Base-by-base conservation (phyloP, 2,113 vertebrate genomes). In the Megatriorchis doriae region DNA sequence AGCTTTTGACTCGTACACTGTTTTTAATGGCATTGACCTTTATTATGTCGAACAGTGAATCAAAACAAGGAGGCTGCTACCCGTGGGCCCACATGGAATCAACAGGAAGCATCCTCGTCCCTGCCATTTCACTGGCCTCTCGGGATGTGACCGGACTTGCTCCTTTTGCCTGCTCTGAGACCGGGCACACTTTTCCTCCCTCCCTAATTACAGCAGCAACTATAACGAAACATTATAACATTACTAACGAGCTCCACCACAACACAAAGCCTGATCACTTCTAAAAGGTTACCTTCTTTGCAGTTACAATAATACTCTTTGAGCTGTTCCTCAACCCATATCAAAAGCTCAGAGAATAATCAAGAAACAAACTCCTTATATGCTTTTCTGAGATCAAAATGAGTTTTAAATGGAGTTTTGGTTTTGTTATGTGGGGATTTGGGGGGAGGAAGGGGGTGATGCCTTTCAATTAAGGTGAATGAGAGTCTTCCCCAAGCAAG, bases 71-170 rank as follows among this genome's bases (percentile, higher is more conserved):
- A 29, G 55, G 38, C 19, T 59, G 25, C 48, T 91, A 55, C 16
- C 6, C 1, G 0, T 8, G 29, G 43, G 52, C 38, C 40, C 43
- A 62, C 1, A 4, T 3, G 17, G 38, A 61, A 56, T 20, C 68
- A 68, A 29, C 13, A 79, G 31, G 47, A 38, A 88, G 67, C 65
- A 70, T 43, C 56, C 58, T 58, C 0, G 0, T 16, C 53, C 43
- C 80, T 67, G 72, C 56, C 23, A 21, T 3, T 42, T 14, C 25
- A 1, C 42, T 32, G 32, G 38, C 32, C 9, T 9, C n/a, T 6
- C 0, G 6, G 55, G 27, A 65, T 34, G 40, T 29, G 38, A 78
- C 62, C 4, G 1, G 7, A 48, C 2, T 13, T 5, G 1, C 43
- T 75, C n/a, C 32, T 78, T 79, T 34, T 71, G 40, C 81, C 53